phyloP scores from a whole-genome alignment of 2,797 vertebrate species.

The Lacerta bilineata region DNA sequence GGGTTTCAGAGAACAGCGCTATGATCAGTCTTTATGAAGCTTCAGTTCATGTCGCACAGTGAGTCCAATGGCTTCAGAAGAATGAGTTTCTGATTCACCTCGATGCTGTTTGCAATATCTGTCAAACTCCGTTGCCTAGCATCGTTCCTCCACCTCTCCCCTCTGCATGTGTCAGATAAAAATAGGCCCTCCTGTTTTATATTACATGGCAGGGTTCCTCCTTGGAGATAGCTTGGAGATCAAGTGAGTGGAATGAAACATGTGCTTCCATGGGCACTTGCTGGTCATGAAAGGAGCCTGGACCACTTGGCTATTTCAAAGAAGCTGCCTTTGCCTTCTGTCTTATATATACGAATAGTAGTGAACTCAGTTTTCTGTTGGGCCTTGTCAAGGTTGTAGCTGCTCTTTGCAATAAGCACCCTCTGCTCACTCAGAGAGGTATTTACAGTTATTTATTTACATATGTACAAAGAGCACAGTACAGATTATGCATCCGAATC shows the following conservation, averaged over 20 bases:
- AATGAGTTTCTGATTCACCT: background rate
- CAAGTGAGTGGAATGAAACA: background rate
- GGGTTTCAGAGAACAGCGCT: background rate
- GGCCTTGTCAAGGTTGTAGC: no score
- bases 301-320: background rate
- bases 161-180: conserved; percentile 3
- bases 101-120: background rate
- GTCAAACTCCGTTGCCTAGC: background rate
- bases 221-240: background rate
- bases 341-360: background rate
- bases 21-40: conserved; percentile 8
- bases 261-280: background rate
- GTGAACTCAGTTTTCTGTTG: background rate
- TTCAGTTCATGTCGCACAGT: conserved; percentile 11
- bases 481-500: no score
- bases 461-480: no score
- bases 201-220: background rate
- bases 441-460: no score
- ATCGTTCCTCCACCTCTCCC: background rate
- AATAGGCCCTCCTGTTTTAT: background rate
- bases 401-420: no score
- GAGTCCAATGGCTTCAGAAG: background rate
- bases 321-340: background rate
- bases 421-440: no score
- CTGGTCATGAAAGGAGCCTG: no score